Base-by-base conservation (phyloP, 1,140 invertebrate genomes). In the Tigriopus japonicus region DNA sequence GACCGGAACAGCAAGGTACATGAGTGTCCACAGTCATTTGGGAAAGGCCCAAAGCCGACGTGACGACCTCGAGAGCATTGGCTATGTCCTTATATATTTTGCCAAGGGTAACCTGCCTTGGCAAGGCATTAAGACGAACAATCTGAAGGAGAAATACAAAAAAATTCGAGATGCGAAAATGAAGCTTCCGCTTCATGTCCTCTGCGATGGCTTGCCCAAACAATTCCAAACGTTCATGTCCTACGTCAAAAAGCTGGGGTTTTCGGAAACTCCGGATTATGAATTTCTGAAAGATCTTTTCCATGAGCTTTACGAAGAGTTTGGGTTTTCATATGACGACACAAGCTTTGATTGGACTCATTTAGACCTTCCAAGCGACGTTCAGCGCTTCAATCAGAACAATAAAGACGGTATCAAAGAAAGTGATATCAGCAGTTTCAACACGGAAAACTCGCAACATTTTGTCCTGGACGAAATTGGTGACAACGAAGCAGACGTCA, bases 11-110 rank as follows among this genome's bases (percentile, higher is more conserved):
- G 78, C 78, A 15, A 67, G 78, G 59, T 79, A 79, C 65, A 80
- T 80, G 78, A 77, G 75, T 62, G 79, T 80, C 58, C 80, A 80
- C 65, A 80, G 78, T 62, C 78, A 80, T 71, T 68, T 79, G 61
- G 78, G 78, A 35, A 55, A 69, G 73, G 78, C 80, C 67, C 78
- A 80, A 71, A 76, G 74, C 68, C 68, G 79, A 45, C 65, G 78
- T 62, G 78, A 80, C 68, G 78, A 80, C 68, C 68, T 80, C 43
- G 78, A 80, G 67, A 77, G 77, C 12, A 64, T 81, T 42, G 79
- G 78, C 59, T 78, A 81, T 69, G 76, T 79, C 42, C 72, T 79
- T 56, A 79, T 79, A 73, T 77, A 78, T 65, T 78, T 77, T 65
- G 69, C 75, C 59, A 64, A 74, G 45, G 75, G 76, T 55, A 73